Conservation (phyloP, 1,140 invertebrate species). For the Microvelia longipes region DNA sequence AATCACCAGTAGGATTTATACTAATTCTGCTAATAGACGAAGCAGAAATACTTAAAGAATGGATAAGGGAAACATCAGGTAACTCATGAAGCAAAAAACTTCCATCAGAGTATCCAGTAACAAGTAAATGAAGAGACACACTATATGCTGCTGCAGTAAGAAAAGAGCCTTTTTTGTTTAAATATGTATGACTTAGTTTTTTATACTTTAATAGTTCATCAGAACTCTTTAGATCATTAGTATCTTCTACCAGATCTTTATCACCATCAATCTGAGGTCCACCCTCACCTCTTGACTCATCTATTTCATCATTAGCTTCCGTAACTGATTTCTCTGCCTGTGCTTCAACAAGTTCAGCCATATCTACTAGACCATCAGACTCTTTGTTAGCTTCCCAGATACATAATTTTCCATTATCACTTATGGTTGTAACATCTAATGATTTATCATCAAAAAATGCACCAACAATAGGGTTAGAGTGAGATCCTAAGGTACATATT, state of each 20-base stretch:
- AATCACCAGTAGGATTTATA: conserved; percentile 79
- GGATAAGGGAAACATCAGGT: conserved; percentile 80
- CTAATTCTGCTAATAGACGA: conserved; percentile 61
- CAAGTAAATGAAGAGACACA: conserved; percentile 55
- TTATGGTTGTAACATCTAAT: conserved; percentile 60
- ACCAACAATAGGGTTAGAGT: conserved; percentile 63
- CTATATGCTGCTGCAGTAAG: conserved; percentile 70
- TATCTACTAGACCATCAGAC: conserved; percentile 40
- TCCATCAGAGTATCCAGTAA: conserved; percentile 66
- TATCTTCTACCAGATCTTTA: conserved; percentile 30
- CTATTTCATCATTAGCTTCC: conserved; percentile 43
- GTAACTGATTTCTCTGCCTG: conserved; percentile 33
- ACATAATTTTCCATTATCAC: conserved; percentile 42
- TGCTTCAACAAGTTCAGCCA: conserved; percentile 32
- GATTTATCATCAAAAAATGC: conserved; percentile 77
- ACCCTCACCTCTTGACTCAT: conserved; percentile 32
- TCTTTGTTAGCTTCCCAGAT: conserved; percentile 77
- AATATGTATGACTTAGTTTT: conserved; percentile 49
- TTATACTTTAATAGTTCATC: conserved; percentile 42
- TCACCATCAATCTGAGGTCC: conserved; percentile 14
- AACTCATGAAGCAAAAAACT: conserved; percentile 82
- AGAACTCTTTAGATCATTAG: conserved; percentile 24
- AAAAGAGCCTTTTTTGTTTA: conserved; percentile 47
- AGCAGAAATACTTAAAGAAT: conserved; percentile 73
- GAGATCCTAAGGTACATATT: conserved; percentile 55